phyloP scores from a whole-genome alignment of 2,888 invertebrate genomes.

The Megaustenia siamemsis region DNA sequence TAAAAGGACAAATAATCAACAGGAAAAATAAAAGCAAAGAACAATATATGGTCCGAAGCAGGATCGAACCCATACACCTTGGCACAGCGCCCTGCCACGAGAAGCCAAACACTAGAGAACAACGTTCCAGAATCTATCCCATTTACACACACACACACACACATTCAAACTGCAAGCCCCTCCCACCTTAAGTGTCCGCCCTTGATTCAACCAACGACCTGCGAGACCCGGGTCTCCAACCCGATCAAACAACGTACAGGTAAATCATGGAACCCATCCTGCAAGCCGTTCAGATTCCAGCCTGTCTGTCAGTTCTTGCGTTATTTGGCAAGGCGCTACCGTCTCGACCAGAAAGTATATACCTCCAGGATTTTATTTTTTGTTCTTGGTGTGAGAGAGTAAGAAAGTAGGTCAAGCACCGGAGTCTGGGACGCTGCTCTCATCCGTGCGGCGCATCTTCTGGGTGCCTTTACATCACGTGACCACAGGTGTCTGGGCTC shows the following conservation, averaged over 20 bases:
- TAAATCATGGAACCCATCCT: not conserved
- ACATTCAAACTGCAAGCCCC: not conserved
- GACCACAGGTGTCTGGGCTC: conserved; percentile 17
- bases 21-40: too few species aligned
- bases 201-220: not conserved
- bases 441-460: too few species aligned
- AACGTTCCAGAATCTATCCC: too few species aligned
- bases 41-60: too few species aligned
- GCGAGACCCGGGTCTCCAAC: not conserved
- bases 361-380: conserved; percentile 24
- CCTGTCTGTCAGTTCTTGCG: not conserved
- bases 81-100: too few species aligned
- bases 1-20: too few species aligned
- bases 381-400: not conserved
- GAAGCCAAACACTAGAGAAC: too few species aligned
- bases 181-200: not conserved
- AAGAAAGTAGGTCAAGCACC: too few species aligned
- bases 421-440: too few species aligned
- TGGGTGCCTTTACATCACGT: not conserved
- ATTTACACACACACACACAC: not conserved
- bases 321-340: not conserved
- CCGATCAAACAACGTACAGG: not conserved
- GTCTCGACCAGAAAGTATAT: not conserved
- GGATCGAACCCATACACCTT: too few species aligned
- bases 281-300: not conserved